phyloP scores from a whole-genome alignment of 2,888 invertebrate species.

The Gymnocheta viridis region DNA sequence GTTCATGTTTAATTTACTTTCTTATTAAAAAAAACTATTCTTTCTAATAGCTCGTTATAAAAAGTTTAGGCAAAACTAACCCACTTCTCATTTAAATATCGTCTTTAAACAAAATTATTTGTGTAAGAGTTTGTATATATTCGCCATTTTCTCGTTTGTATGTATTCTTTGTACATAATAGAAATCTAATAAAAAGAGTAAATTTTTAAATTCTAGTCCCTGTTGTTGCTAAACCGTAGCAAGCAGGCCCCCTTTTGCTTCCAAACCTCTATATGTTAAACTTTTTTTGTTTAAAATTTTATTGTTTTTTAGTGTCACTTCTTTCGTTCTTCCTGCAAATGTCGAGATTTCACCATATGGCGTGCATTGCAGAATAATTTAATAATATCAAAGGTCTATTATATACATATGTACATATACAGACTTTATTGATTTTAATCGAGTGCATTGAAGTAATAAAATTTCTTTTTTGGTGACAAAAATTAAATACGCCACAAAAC shows the following conservation, averaged over 20 bases:
- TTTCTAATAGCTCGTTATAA: too few relatives aligned
- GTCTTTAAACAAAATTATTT: too few relatives aligned
- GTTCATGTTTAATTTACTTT: not conserved
- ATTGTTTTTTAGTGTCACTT: not conserved
- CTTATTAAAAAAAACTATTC: not conserved
- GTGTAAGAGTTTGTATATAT: not conserved
- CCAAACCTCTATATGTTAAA: not conserved
- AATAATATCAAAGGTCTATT: not conserved
- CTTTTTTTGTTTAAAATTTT: not conserved
- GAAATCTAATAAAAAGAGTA: conserved; percentile 19
- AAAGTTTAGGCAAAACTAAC: conserved; percentile 6
- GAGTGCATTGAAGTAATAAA: not conserved
- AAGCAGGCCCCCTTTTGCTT: not conserved
- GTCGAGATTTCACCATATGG: conserved; percentile 37
- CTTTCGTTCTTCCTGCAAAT: conserved; percentile 1
- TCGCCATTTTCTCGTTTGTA: not conserved
- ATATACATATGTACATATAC: not conserved
- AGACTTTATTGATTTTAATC: conserved; percentile 21
- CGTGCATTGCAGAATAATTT: not conserved
- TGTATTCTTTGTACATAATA: not conserved
- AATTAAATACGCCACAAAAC: not conserved
- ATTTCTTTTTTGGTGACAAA: not conserved
- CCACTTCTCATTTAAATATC: conserved; percentile 43
- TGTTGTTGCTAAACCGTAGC: conserved; percentile 3
- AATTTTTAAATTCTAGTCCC: conserved; percentile 8